These are phyloP conservation scores for Halcyon badia DNA, from an alignment of 2,797 vertebrate genomes.

Conservation along the genomic window DNA sequence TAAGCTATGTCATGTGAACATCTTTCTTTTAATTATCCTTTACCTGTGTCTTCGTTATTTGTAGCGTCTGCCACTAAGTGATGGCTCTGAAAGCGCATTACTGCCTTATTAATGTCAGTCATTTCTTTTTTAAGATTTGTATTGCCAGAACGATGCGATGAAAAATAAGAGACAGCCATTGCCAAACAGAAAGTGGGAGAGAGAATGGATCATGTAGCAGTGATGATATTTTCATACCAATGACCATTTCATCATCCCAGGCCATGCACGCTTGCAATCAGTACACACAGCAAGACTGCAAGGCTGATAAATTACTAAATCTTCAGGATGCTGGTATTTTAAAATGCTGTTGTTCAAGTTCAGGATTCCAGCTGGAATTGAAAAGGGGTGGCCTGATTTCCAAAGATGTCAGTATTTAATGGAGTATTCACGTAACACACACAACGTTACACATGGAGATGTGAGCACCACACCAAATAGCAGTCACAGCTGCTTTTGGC, in stretches of 20 bases:
- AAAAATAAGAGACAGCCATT: background rate
- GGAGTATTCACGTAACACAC: background rate
- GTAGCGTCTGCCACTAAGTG: background rate
- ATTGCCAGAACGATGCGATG: background rate
- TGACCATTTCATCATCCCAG: background rate
- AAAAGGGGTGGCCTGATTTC: background rate
- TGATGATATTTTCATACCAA: background rate
- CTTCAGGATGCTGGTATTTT: background rate
- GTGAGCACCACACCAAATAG: background rate
- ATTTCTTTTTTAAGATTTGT: background rate
- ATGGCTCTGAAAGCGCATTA: background rate
- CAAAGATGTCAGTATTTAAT: background rate
- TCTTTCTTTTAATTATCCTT: background rate
- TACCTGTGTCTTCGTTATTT: background rate
- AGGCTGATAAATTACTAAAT: background rate
- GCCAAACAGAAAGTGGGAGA: background rate
- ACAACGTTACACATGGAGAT: accelerated
- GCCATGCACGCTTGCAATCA: background rate
- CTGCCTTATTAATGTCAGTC: conserved; percentile 4
- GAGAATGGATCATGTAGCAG: background rate
- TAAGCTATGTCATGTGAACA: background rate
- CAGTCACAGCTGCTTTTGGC: background rate
- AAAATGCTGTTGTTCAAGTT: background rate
- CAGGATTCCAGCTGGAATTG: background rate
- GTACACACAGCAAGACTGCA: background rate